Evolutionary conservation across 2,888 invertebrate species (phyloP).

Genomic region (Eupithecia inturbata): DNA sequence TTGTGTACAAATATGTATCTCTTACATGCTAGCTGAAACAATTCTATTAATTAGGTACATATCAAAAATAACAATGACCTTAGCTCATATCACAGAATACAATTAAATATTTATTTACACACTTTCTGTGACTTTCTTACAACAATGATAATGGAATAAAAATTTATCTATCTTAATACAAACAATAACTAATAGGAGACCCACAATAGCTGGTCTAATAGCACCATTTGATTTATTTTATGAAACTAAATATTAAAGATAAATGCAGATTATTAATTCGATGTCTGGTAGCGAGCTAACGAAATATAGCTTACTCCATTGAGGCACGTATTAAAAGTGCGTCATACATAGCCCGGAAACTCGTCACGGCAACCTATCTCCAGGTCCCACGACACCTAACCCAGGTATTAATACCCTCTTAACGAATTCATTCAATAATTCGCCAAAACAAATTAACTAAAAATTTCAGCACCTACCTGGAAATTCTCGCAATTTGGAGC

Average conservation of each 20-base stretch:
- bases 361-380: background rate
- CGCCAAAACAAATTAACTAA: too few relatives aligned
- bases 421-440: too few relatives aligned
- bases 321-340: background rate
- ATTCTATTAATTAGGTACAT: background rate
- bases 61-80: slow-evolving; percentile 9
- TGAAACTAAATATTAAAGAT: background rate
- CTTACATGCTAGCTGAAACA: background rate
- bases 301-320: background rate
- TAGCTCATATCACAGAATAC: slow-evolving; percentile 9
- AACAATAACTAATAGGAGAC: background rate
- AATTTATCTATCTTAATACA: background rate
- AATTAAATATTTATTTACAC: slow-evolving; percentile 3
- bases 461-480: too few relatives aligned
- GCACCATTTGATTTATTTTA: background rate
- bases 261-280: background rate
- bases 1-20: slow-evolving; percentile 2
- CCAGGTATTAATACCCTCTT: too few relatives aligned
- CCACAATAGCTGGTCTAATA: background rate
- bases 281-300: background rate
- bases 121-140: background rate
- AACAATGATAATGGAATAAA: background rate
- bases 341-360: background rate
- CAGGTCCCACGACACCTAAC: too few relatives aligned
- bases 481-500: too few relatives aligned